Base-by-base conservation (phyloP, 2,888 invertebrate genomes). In the Glaucopsyche alexis region DNA sequence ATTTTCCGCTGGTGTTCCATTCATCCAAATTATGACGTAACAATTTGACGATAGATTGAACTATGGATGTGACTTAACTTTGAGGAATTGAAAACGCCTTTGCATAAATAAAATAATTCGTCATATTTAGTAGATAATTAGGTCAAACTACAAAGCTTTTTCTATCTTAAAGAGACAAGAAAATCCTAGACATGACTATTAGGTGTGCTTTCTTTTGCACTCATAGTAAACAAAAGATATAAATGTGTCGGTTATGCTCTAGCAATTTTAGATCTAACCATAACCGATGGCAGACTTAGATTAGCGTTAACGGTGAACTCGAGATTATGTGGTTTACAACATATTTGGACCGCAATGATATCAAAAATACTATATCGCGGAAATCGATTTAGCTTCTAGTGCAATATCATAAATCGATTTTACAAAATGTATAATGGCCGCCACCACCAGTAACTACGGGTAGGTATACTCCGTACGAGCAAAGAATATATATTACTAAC, bases 251-350 rank as follows among this genome's bases (percentile, higher is more conserved):
- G 73, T 66, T 67, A 74, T 67, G 73, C 73, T 71, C 74, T 73
- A 52, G 7, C 72, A 75, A 70, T 74, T 77, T 73, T 42, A 75
- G 75, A 73, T 74, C 74, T 77, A 70, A 71, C 74, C 72, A 73
- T 76, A 73, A 75, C 72, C 74, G 71, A 71, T 77, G 73, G 74
- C 67, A 72, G 74, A 67, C 71, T 55, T 60, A 76, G 75, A 74
- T 75, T 74, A 64, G 16, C 67, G 65, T 14, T 76, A 77, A 77
- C 77, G 75, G 76, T 72, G 72, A 75, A 52, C 47, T 49, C 45
- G 16, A 71, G 71, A 72, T 66, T 65, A 71, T 74, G 72, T 66
- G 74, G 72, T 73, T 71, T 65, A 73, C 65, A 73, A 75, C 49
- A 74, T 60, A 71, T 60, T 67, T 67, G 19, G 52, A 76, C 76